These are phyloP conservation scores for Andrena hattorfiana DNA, from an alignment of 2,888 invertebrate genomes.

Conservation along the genomic window DNA sequence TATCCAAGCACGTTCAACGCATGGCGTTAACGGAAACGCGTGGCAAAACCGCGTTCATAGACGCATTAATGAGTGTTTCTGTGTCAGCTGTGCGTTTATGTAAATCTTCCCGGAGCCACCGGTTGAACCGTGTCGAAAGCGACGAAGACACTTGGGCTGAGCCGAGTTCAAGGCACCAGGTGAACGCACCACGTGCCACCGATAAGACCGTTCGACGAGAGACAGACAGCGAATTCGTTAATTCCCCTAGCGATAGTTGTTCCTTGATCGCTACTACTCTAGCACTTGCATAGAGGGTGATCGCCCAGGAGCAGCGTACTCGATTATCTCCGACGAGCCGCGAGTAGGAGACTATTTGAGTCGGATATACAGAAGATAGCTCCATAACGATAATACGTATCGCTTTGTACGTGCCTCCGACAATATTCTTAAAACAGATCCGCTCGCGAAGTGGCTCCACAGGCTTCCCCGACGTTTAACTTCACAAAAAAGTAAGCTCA, in stretches of 20 bases:
- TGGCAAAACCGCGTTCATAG: background rate
- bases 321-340: too few relatives aligned
- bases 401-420: too few relatives aligned
- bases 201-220: constrained; percentile 38
- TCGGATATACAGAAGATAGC: too few relatives aligned
- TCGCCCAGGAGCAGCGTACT: too few relatives aligned
- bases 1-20: background rate
- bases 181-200: constrained; percentile 40
- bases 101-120: constrained; percentile 30
- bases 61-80: constrained; percentile 1
- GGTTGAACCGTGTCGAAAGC: constrained; percentile 34
- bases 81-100: constrained; percentile 22
- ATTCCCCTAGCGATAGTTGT: background rate
- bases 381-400: too few relatives aligned
- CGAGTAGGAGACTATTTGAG: too few relatives aligned
- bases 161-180: constrained; percentile 42
- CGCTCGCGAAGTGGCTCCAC: too few relatives aligned
- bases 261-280: background rate
- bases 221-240: constrained; percentile 14
- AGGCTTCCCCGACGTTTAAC: too few relatives aligned
- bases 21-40: background rate
- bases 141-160: constrained; percentile 32
- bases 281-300: background rate
- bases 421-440: too few relatives aligned
- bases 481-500: too few relatives aligned